Conservation (phyloP, 2,888 invertebrate genomes). For the Meta bourneti region DNA sequence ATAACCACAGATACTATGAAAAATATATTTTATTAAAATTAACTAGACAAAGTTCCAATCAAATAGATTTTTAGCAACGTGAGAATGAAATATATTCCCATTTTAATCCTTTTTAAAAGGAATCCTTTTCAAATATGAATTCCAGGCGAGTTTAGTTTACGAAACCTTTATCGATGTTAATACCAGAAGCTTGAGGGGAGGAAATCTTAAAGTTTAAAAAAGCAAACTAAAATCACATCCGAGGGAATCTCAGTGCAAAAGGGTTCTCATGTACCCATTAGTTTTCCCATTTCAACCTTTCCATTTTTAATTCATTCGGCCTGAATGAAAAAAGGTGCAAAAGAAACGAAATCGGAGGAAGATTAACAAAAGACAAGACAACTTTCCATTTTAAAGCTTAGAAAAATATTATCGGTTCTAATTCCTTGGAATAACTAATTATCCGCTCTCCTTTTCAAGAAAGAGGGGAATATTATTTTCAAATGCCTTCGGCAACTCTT, state of each 20-base stretch:
- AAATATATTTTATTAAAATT: no score
- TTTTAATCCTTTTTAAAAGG: not conserved
- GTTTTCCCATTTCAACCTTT: not conserved
- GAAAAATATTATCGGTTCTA: constrained; percentile 36
- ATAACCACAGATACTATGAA: no score
- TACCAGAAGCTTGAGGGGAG: not conserved
- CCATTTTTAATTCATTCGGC: constrained; percentile 19
- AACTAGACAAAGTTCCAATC: no score
- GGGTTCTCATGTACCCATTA: constrained; percentile 33
- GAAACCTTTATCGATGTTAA: not conserved
- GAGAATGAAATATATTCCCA: no score
- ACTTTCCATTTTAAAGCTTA: constrained; percentile 25
- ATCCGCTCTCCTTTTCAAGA: constrained; percentile 16
- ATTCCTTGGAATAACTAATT: constrained; percentile 51
- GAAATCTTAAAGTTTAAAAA: not conserved
- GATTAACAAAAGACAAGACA: constrained; percentile 41
- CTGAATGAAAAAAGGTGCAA: not conserved
- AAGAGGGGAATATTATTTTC: constrained; percentile 28
- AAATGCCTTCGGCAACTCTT: constrained; percentile 27
- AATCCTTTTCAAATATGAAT: not conserved
- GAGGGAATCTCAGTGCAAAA: constrained; percentile 11
- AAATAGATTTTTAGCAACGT: no score
- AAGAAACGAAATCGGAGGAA: not conserved
- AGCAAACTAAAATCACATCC: not conserved
- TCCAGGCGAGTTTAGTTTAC: not conserved